phyloP scores from a whole-genome alignment of 1,140 invertebrate species.

The Zaprionus nigranus region DNA sequence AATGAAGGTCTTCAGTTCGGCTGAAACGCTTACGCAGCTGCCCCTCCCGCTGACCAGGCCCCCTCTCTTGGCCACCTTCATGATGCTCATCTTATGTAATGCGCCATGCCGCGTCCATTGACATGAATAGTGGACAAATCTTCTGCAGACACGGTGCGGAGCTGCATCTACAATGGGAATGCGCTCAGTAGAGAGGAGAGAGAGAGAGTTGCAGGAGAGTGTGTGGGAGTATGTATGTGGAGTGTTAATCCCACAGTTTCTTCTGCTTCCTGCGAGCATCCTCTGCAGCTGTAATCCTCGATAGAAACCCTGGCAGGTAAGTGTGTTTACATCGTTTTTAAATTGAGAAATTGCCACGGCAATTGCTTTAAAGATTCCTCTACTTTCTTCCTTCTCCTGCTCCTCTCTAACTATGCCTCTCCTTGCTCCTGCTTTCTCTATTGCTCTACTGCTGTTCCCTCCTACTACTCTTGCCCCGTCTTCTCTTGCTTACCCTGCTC shows the following conservation, averaged over 20 bases:
- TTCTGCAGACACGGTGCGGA: conserved; percentile 1
- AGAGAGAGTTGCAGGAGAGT: not conserved
- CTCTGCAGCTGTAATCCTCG: not conserved
- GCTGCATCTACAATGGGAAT: not conserved
- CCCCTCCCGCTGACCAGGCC: too few relatives aligned
- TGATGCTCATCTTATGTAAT: conserved; percentile 54
- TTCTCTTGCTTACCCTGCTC: not conserved
- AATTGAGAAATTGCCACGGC: conserved; percentile 2
- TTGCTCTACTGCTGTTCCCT: not conserved
- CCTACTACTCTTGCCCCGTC: not conserved
- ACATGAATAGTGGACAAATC: conserved; percentile 26
- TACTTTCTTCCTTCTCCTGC: not conserved
- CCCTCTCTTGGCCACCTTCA: not conserved
- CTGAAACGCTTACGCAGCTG: conserved; percentile 52
- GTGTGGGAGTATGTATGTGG: not conserved
- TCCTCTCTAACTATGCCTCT: not conserved
- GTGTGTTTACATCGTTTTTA: conserved; percentile 1
- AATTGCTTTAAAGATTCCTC: not conserved
- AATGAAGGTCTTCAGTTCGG: conserved; percentile 70
- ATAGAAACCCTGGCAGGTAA: not conserved
- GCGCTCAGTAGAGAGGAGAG: not conserved
- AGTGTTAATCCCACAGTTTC: not conserved
- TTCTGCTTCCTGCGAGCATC: not conserved
- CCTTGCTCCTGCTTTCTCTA: not conserved
- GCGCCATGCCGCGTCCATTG: conserved; percentile 55